Evolutionary conservation across 2,113 vertebrate genomes (phyloP), one percentile per base, ranked within the genome.

Genomic region (Murina feae): DNA sequence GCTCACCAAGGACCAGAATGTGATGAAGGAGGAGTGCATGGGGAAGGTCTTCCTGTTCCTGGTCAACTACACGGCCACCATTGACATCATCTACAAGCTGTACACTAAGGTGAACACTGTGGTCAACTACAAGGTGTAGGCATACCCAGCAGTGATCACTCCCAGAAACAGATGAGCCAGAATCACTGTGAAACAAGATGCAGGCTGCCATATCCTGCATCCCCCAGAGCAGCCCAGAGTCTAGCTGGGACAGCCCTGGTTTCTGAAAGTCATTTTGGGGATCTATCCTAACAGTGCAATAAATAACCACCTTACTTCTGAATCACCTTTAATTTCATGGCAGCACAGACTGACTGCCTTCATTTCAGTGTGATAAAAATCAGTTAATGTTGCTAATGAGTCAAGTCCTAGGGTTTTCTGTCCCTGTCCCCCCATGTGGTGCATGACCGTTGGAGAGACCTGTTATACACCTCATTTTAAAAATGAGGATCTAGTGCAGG

Each of bases 31-130:
- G 72, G 44, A 44, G 44, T 44, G 44, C 44, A 9, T 44, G 44
- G 44, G 11, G 44, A 44, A 44, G 44, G 44, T 99, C 74, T 97
- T 98, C 14, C 99, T 99, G 97, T 99, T 99, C 91, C 97, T 99
- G 32, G 86, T 97, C 1, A 99, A 99, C 96, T 99, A 98, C 95
- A 98, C 99, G 0, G 97, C 98, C 91, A 99, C 99, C 32, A 98
- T 99, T 32, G 99, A 99, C 35, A 98, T 98, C 18, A 99, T 99
- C 96, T 99, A 99, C 6, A 99, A 99, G 37, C 98, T 99, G 87
- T n/a, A n/a, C n/a, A n/a, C n/a, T n/a, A n/a, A n/a, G n/a, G n/a
- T n/a, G n/a, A n/a, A n/a, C n/a, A n/a, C n/a, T n/a, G n/a, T n/a
- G n/a, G n/a, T n/a, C n/a, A n/a, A n/a, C n/a, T n/a, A n/a, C n/a